Base-by-base conservation (phyloP, 2,113 vertebrate genomes). In the Xyliphius kryptos region DNA sequence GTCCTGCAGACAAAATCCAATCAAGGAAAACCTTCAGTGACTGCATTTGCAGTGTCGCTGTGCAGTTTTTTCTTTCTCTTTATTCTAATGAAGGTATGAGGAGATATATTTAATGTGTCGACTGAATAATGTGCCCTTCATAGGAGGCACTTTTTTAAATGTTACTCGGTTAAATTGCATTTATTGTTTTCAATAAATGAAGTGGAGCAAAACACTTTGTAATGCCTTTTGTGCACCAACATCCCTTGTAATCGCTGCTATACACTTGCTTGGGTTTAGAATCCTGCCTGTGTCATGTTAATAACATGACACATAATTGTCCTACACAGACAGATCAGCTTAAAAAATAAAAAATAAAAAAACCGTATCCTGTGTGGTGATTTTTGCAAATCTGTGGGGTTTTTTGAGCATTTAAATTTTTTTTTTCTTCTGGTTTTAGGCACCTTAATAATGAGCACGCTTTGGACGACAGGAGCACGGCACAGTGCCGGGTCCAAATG, bases 371-470 rank as follows among this genome's bases (percentile, higher is more conserved):
- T n/a, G n/a, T n/a, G n/a, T n/a, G n/a, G n/a, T n/a, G 13, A 46
- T 13, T 13, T 40, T 6, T 32, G 26, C 26, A 6, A 32, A n/a
- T n/a, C n/a, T n/a, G n/a, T n/a, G n/a, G n/a, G n/a, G n/a, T n/a
- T n/a, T n/a, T n/a, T n/a, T n/a, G n/a, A n/a, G n/a, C n/a, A n/a
- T n/a, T n/a, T n/a, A n/a, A n/a, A n/a, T n/a, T n/a, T n/a, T n/a
- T 13, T 41, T 26, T 68, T 9, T 22, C 17, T 43, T 64, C 58
- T 53, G 10, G 48, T 78, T 73, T 70, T 70, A 98, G 95, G 91
- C 95, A 99, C 89, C 92, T 99, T 91, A 98, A 97, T 87, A 96
- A 83, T 73, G 96, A 99, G 75, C 96, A 99, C 6, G 94, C 94
- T 11, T 84, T 99, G 70, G 96, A 99, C 54, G 96, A 99, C 81